A percentile compares a stretch with the other conserved stretches of the same genome.
Conservation (phyloP, 2,797 vertebrate genomes). For the Arnoldichthys spilopterus region DNA sequence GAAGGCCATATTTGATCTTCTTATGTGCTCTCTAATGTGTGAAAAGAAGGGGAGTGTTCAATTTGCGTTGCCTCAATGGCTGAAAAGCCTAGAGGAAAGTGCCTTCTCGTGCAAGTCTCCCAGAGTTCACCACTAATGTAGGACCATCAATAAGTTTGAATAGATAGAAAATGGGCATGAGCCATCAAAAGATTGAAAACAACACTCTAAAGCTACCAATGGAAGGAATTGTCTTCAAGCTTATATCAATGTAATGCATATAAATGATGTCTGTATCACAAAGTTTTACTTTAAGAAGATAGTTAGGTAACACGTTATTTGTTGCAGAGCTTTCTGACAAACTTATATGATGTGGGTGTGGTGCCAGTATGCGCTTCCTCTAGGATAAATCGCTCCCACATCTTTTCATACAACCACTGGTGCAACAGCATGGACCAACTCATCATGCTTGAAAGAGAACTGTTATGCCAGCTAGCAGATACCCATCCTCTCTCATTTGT, state of each 20-base stretch:
- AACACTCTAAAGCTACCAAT: background rate
- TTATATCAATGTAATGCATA: background rate
- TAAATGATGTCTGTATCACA: background rate
- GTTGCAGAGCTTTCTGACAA: background rate
- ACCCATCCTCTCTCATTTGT: no score
- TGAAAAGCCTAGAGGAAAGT: background rate
- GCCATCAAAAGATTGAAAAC: background rate
- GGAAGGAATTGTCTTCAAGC: background rate
- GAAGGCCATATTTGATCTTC: constrained; percentile 17
- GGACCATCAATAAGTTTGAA: background rate
- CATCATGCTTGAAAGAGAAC: no score
- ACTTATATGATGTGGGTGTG: background rate
- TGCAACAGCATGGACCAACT: no score
- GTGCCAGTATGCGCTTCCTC: no score
- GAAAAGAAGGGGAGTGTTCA: background rate
- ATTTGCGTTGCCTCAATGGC: background rate
- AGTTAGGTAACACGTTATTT: background rate
- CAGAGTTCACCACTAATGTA: background rate
- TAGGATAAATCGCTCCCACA: no score
- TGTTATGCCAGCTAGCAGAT: no score
- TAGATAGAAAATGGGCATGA: background rate
- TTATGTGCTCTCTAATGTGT: constrained; percentile 11
- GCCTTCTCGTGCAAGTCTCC: background rate
- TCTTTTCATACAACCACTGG: no score
- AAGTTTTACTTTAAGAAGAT: background rate